Base-by-base conservation (phyloP, 2,888 invertebrate species). In the Pteria penguin region DNA sequence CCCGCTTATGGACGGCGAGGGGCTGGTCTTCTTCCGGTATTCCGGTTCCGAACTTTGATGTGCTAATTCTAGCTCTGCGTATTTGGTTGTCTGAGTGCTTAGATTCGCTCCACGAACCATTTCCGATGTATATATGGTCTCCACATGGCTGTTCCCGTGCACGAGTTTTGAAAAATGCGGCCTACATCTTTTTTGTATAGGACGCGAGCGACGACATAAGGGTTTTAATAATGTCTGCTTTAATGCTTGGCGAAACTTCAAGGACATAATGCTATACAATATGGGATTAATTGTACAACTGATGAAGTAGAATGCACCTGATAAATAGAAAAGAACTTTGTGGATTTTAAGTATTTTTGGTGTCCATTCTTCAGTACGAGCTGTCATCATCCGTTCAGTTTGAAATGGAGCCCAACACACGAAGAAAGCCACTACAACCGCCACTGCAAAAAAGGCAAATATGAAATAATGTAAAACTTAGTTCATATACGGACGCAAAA, bases 281-380 rank as follows among this genome's bases (percentile, higher is more conserved):
- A 98, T 94, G 0, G 98, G 98, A 92, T 98, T 98, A 89, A 98
- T 95, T 87, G 96, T 97, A 11, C 98, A 97, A 5, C 97, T 97
- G 84, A 97, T 92, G 92, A 97, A 98, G 93, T 98, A 98, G 77
- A 97, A 94, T 0, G 98, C 94, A 0, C 98, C 98, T 0, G 97
- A 97, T 52, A 95, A 94, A 91, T 97, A 96, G 2, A 95, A 96
- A 72, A 96, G 93, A 67, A 95, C 93, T 70, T 94, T 94, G 92
- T 96, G 96, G 32, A 97, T 93, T 93, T 96, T 87, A 32, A 85
- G 93, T 18, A 85, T 81, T 24, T 83, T 75, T 3, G 82, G 79
- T 0, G 81, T 87, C 87, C 84, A 87, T 26, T 76, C 80, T 32
- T 79, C 79, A 22, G 88, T 89, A 84, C 96, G 96, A 75, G 96